Evolutionary conservation across 2,888 invertebrate species (phyloP).

Genomic region (Gortyna flavago): DNA sequence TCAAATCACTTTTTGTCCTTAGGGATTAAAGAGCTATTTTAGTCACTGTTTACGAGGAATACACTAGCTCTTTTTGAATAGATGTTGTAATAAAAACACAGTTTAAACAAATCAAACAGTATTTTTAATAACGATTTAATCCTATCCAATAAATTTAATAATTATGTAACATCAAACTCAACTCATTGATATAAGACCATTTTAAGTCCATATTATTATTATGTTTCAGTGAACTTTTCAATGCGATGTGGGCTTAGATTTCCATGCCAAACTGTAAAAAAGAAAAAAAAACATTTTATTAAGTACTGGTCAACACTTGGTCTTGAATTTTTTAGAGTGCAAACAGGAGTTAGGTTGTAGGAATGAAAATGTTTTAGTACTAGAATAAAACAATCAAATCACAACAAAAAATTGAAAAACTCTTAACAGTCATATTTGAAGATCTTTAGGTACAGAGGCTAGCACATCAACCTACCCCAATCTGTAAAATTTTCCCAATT

Average conservation of each 20-base stretch:
- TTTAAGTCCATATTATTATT: not conserved
- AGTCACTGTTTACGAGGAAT: too few species aligned
- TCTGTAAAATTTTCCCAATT: too few species aligned
- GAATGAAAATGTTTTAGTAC: not conserved
- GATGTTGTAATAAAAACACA: too few species aligned
- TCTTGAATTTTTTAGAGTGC: too few species aligned
- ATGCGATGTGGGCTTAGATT: conserved; percentile 62
- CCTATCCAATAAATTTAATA: not conserved
- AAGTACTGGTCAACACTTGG: not conserved
- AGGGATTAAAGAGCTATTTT: too few species aligned
- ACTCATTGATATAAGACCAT: conserved; percentile 4
- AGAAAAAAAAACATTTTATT: conserved; percentile 4
- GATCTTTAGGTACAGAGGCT: not conserved
- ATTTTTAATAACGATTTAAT: conserved; percentile 34
- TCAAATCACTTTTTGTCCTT: too few species aligned
- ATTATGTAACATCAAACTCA: not conserved
- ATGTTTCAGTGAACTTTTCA: not conserved
- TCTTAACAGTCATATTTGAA: not conserved
- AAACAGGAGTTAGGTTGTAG: not conserved
- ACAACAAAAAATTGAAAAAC: not conserved
- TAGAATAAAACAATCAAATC: not conserved
- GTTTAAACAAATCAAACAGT: not conserved
- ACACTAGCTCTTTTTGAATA: too few species aligned
- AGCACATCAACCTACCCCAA: too few species aligned
- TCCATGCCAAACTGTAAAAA: conserved; percentile 81